Base-by-base conservation (phyloP, 2,797 vertebrate species). In the Buceros bicornis region DNA sequence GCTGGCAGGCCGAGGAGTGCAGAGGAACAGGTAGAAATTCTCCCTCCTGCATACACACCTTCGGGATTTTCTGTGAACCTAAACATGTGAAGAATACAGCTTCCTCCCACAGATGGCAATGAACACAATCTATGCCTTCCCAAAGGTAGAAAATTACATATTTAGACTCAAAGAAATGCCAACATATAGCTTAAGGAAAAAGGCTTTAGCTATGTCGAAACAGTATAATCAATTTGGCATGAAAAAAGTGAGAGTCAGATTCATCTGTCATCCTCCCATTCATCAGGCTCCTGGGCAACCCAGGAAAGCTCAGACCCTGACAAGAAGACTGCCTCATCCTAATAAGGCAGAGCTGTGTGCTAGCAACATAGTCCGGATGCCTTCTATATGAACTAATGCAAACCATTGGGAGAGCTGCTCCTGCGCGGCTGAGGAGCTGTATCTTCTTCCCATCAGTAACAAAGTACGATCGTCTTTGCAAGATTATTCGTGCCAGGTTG, bases 331-430 rank as follows among this genome's bases (percentile, higher is more conserved):
- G 81, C 65, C 78, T 93, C 78, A 80, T 86, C 95, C 96, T 86
- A 96, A 97, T 90, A 95, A 96, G 97, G 96, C 85, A 90, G 91
- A 97, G 87, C 82, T 57, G 84, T 40, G 71, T 91, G 93, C 89
- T 71, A 69, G 93, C 25, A 2, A 19, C 96, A 95, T 91, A 93
- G 87, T 48, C 94, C 31, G 92, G 66, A 95, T 97, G 95, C 97
- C 86, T 96, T 95, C 91, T 69, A 2, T 20, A 37, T 96, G 97
- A 97, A 94, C 93, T 94, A 72, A 97, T 64, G 83, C 72, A 60
- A 89, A 80, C 62, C 87, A 42, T 4, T 1, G 2, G 85, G 78
- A 90, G 89, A 89, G 84, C 92, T 33, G 70, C 83, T 86, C 43
- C 93, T 86, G 84, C 43, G 31, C 0, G 7, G 72, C 84, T 31